A percentile compares a stretch with the other conserved stretches of the same genome.
phyloP scores from a whole-genome alignment of 2,113 vertebrate species.

The Oreotrochilus melanogaster region DNA sequence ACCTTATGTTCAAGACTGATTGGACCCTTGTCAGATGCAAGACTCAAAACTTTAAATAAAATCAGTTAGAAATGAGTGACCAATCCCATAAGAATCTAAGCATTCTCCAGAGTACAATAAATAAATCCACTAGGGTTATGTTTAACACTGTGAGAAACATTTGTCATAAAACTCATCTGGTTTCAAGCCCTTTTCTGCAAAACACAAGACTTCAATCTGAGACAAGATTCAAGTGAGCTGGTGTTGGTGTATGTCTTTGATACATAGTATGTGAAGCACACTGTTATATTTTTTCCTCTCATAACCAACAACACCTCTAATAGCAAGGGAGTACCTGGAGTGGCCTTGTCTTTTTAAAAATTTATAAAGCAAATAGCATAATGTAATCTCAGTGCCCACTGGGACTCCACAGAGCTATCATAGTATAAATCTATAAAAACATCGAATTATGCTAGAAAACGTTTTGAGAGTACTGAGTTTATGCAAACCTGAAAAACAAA shows the following conservation, averaged over 20 bases:
- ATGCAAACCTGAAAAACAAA: background rate
- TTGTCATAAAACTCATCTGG: constrained; percentile 15
- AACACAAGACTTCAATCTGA: background rate
- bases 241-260: background rate
- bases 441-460: background rate
- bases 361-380: background rate
- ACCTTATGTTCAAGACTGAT: background rate
- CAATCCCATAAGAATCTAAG: background rate
- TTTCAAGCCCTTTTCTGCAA: constrained; percentile 29
- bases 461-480: background rate
- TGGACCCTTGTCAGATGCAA: background rate
- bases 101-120: background rate
- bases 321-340: background rate
- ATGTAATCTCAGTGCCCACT: background rate
- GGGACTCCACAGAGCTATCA: background rate
- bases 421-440: background rate
- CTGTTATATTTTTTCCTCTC: background rate
- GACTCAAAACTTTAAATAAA: background rate
- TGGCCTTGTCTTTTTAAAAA: background rate
- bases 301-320: background rate
- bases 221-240: background rate
- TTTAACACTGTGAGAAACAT: background rate
- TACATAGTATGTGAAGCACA: background rate
- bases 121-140: background rate
- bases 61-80: background rate